Percentiles rank a stretch among this genome's conserved stretches.
phyloP scores from a whole-genome alignment of 2,888 invertebrate genomes.

The Monochamus alternatus region DNA sequence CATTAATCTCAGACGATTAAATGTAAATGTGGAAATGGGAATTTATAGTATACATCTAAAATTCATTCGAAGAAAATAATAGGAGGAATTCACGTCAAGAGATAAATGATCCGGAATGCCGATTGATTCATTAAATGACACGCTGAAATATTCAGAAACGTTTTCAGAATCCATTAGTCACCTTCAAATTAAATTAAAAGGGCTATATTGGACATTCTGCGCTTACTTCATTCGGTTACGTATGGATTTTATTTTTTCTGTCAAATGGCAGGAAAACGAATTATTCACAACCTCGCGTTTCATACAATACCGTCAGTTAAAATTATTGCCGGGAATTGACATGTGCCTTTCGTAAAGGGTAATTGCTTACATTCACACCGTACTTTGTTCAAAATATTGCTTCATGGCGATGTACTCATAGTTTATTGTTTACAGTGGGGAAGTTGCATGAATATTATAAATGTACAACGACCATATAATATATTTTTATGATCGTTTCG shows the following conservation, averaged over 20 bases:
- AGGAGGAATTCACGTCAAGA: not conserved
- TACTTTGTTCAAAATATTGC: no score
- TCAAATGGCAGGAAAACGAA: not conserved
- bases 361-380: no score
- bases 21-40: not conserved
- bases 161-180: constrained; percentile 1
- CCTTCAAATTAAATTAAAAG: not conserved
- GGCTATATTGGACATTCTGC: not conserved
- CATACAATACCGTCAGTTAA: no score
- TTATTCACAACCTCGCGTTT: not conserved
- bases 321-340: no score
- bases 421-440: no score
- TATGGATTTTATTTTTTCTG: not conserved
- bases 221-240: not conserved
- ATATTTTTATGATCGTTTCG: no score
- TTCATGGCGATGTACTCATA: no score
- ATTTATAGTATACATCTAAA: not conserved
- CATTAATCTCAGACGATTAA: no score
- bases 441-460: no score
- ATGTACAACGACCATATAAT: no score
- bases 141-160: not conserved
- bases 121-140: not conserved
- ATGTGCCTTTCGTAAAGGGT: no score
- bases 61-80: not conserved
- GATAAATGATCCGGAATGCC: not conserved